A percentile compares a stretch with the other conserved stretches of the same genome.
phyloP scores from a whole-genome alignment of 2,113 vertebrate species.

The Pterocles burchelli region DNA sequence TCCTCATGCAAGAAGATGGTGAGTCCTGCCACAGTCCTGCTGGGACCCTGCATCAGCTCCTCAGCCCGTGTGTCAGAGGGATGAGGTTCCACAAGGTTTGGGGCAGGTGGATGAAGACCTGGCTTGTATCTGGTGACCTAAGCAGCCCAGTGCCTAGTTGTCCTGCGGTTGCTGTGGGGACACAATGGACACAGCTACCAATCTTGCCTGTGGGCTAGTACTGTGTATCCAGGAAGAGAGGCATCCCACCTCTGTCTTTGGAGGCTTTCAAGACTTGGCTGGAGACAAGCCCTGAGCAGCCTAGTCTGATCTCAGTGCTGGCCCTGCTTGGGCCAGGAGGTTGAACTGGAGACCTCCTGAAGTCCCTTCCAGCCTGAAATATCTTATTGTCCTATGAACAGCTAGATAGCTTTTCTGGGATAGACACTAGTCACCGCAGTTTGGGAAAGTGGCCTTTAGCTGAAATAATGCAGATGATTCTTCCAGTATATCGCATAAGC shows the following conservation, averaged over 20 bases:
- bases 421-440: not conserved
- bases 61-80: not conserved
- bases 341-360: not conserved
- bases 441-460: not conserved
- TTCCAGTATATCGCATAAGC: not conserved
- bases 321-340: not conserved
- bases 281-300: not conserved
- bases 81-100: not conserved
- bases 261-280: not conserved
- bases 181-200: fast-evolving
- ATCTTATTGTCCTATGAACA: not conserved
- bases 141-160: not conserved
- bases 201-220: not conserved
- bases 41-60: not conserved
- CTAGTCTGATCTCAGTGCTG: not conserved
- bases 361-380: not conserved
- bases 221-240: not conserved
- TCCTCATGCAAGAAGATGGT: not conserved
- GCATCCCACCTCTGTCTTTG: not conserved
- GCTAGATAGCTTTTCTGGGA: not conserved
- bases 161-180: too few relatives aligned
- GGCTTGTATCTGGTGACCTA: not conserved
- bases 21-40: not conserved
- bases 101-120: not conserved
- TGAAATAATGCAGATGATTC: not conserved